phyloP scores from a whole-genome alignment of 2,888 invertebrate species.

The Theretra japonica region DNA sequence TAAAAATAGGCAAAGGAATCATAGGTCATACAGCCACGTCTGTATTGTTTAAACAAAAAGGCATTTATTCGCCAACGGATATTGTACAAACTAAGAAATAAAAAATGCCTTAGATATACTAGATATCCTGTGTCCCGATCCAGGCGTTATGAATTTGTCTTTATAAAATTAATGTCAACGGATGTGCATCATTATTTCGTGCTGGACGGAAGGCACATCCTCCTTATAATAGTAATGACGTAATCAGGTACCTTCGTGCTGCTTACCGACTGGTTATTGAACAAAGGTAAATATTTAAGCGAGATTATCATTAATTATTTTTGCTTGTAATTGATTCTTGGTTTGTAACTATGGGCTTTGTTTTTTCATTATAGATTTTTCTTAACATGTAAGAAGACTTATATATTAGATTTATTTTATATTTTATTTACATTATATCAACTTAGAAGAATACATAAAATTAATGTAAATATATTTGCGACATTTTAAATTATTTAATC shows the following conservation, averaged over 20 bases:
- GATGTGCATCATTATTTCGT: conserved; percentile 31
- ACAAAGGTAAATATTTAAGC: conserved; percentile 23
- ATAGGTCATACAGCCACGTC: no score
- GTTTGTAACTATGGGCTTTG: neutral
- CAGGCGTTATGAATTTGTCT: conserved; percentile 30
- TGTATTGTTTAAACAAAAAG: no score
- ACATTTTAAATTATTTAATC: no score
- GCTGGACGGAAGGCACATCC: conserved; percentile 32
- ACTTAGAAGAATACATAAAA: no score
- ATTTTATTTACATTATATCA: no score
- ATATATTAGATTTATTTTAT: no score
- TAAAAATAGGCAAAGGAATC: no score
- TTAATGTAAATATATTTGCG: no score
- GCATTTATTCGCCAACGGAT: no score
- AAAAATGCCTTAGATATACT: neutral
- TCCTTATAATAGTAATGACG: conserved; percentile 29
- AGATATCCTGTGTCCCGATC: conserved; percentile 12
- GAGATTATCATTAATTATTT: conserved; percentile 25
- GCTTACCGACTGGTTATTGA: conserved; percentile 22
- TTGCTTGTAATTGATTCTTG: neutral
- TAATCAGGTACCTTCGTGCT: conserved; percentile 28
- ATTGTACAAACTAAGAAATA: neutral
- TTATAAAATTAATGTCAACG: conserved; percentile 32
- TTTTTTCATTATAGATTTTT: neutral
- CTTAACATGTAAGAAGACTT: no score